phyloP scores from a whole-genome alignment of 2,888 invertebrate genomes.

The Leucania comma region DNA sequence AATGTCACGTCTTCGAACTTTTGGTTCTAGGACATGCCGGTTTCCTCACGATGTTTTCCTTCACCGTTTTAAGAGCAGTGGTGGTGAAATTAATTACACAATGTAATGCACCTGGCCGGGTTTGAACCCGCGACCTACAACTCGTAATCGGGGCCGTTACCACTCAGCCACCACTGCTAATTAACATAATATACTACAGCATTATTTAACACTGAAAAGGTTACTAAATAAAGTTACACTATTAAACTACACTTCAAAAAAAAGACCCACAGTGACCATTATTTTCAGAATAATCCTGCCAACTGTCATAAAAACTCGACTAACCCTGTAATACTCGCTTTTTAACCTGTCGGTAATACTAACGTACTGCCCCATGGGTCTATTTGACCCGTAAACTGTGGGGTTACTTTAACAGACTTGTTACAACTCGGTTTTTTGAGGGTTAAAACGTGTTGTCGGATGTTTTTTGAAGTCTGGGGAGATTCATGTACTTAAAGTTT shows the following conservation, averaged over 20 bases:
- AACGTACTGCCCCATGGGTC: conserved; percentile 52
- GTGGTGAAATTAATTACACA: too few relatives aligned
- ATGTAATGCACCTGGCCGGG: too few relatives aligned
- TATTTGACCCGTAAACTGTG: conserved; percentile 59
- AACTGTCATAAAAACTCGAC: conserved; percentile 58
- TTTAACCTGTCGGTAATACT: conserved; percentile 58
- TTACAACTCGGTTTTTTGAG: conserved; percentile 34
- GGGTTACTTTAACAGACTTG: conserved; percentile 43
- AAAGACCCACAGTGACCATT: conserved; percentile 38
- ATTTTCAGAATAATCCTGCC: conserved; percentile 50
- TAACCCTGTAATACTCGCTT: conserved; percentile 50
- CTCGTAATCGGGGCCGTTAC: too few relatives aligned
- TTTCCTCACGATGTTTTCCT: too few relatives aligned
- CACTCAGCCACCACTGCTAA: too few relatives aligned
- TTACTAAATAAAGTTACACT: conserved; percentile 15
- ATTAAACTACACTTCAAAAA: conserved; percentile 16
- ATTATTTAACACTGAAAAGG: conserved; percentile 4
- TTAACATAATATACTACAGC: background rate
- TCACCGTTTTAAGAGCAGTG: too few relatives aligned
- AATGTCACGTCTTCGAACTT: too few relatives aligned
- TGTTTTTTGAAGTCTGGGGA: background rate
- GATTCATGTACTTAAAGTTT: conserved; percentile 8
- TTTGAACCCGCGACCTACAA: too few relatives aligned
- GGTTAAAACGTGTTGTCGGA: background rate
- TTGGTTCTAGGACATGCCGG: too few relatives aligned